These are phyloP conservation scores for Tokudaia tokunoshimensis DNA, from an alignment of 2,797 vertebrate genomes.

Conservation along the genomic window DNA sequence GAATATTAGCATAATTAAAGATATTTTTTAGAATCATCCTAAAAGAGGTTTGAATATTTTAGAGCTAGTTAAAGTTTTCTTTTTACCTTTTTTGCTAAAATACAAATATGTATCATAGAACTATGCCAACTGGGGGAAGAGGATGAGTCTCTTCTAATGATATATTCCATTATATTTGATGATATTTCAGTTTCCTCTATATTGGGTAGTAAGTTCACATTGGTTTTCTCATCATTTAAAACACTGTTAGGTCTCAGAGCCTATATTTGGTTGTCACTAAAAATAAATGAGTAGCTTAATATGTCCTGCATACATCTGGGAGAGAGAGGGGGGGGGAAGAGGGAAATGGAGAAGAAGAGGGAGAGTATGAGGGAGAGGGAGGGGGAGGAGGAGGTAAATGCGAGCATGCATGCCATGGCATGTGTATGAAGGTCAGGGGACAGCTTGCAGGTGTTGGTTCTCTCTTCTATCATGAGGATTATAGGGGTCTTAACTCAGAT, in stretches of 20 bases:
- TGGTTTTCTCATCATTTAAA: not conserved
- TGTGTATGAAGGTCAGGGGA: not conserved
- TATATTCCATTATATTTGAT: not conserved
- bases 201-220: not conserved
- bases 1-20: not conserved
- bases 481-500: not conserved
- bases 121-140: not conserved
- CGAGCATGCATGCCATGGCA: not conserved
- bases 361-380: rapidly evolving
- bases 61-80: not conserved
- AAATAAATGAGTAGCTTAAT: not conserved
- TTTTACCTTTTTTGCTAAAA: not conserved
- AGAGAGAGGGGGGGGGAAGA: not conserved
- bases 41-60: not conserved
- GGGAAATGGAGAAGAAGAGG: not conserved
- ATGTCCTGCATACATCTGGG: not conserved
- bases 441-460: no score
- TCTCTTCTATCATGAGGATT: not conserved
- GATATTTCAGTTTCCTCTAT: not conserved
- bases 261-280: not conserved
- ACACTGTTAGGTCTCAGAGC: not conserved
- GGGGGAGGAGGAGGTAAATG: not conserved
- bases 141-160: not conserved
- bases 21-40: not conserved
- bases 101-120: not conserved